Base-by-base conservation (phyloP, 2,888 invertebrate genomes). In the Ceratothoa steindachneri region DNA sequence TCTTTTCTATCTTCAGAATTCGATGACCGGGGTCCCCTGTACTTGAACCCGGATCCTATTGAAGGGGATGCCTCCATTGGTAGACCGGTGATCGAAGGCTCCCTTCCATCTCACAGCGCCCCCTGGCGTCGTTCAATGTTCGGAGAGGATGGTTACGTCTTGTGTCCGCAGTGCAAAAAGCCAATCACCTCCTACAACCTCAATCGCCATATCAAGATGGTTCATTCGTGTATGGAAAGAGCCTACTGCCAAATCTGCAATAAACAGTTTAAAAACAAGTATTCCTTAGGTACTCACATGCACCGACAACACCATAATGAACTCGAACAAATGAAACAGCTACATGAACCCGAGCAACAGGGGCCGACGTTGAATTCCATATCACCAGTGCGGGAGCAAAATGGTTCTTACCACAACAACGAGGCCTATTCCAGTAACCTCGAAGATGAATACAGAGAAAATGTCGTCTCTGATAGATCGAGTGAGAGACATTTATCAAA, bases 111-210 rank as follows among this genome's bases (percentile, higher is more conserved):
- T 5, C 41, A 41, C 41, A 41, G 41, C 41, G 41, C 15, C 5
- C 41, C 41, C 41, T 41, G 41, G 41, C 41, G 41, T 9, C 41
- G 41, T 5, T 41, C 41, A 15, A 41, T 41, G 41, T 15, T 15
- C 15, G 15, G 41, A 9, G 41, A 41, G 15, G 41, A 41, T 41
- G 79, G 76, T 2, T 76, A 79, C 67, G 79, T 76, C 30, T 68
- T 76, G n/a, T 79, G 79, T 31, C 79, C 79, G 12, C 79, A 79
- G 64, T 79, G 79, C 71, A 74, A 76, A 31, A 79, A 79, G 24
- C 76, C 76, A 19, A 79, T 79, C 27, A 79, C 79, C 15, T 79
- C 79, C 5, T 79, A 79, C 65, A 79, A 79, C 53, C 68, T 79
- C 5, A 79, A 79, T 70, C 71, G 79, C 19, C 79, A 79, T 55